Evolutionary conservation across 2,113 vertebrate species (phyloP), one percentile per base, ranked within the genome.

Genomic region (Ornithorhynchus anatinus): DNA sequence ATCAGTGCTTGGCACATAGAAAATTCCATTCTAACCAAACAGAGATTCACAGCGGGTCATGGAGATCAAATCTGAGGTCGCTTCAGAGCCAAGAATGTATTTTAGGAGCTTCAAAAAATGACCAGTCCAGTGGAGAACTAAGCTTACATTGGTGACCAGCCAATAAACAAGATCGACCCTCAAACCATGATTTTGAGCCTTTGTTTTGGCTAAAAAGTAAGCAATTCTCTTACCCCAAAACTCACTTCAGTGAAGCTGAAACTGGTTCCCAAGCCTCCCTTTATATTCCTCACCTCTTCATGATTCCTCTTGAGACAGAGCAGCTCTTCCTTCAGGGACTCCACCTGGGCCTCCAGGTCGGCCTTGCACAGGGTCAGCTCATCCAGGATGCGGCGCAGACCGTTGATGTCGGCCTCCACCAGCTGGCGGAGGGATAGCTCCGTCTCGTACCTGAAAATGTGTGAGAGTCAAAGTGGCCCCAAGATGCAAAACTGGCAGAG

Each of bases 261-360:
- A 59, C 1, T 25, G 35, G 59, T 69, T 36, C 25, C 16, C 48
- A 38, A 7, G 37, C 17, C 17, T 2, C 27, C 7, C 22, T 45
- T 45, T 23, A n/a, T n/a, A n/a, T 19, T 12, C 66, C 89, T 91
- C 69, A 99, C 97, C 72, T 97, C 94, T 36, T 96, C 96, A 0
- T 99, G 97, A 88, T 99, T 98, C 92, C 96, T 96, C 93, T 91
- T 97, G 16, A 98, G 93, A 65, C 71, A 93, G 76, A 98, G 91
- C 43, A 98, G 71, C 72, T 99, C 97, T 84, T 99, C 96, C 81
- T 92, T 96, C 37, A 98, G 92, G 42, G 92, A 47, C 75, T 98
- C 96, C 77, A 84, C 89, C 74, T 94, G 85, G 6, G 84, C 80
- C 81, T 94, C 92, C 85, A 94, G 37, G 45, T 94, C 92, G 16